phyloP scores from a whole-genome alignment of 1,140 invertebrate genomes.

The Spodoptera frugiperda region DNA sequence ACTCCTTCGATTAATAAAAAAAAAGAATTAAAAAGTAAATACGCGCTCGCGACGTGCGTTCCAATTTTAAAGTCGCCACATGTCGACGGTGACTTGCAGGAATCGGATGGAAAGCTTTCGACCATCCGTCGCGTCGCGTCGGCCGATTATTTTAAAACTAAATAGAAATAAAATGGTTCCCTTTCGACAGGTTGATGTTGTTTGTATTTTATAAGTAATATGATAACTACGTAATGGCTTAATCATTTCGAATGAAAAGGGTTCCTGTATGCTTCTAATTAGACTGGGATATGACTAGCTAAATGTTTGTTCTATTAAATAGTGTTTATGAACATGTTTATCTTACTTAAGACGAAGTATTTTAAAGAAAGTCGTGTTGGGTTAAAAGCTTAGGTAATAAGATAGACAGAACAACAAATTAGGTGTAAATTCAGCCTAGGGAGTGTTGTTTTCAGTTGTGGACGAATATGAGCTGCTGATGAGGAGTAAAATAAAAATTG shows the following conservation, averaged over 20 bases:
- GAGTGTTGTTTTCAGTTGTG: no score
- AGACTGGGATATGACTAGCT: no score
- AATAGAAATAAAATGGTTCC: slow-evolving; percentile 40
- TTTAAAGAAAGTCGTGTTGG: no score
- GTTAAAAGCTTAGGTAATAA: no score
- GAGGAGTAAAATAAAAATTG: no score
- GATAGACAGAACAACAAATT: no score
- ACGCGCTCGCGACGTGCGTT: slow-evolving; percentile 59
- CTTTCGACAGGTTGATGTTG: slow-evolving; percentile 41
- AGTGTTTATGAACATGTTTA: no score
- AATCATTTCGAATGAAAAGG: slow-evolving; percentile 13
- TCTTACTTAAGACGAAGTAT: no score
- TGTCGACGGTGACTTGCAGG: slow-evolving; percentile 77
- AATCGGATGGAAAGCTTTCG: slow-evolving; percentile 44
- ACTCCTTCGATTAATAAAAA: slow-evolving; percentile 68
- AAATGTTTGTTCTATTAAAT: no score
- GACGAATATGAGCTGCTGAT: no score
- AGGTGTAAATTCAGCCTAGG: no score
- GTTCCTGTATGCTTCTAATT: slow-evolving; percentile 9
- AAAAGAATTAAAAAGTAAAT: slow-evolving; percentile 68
- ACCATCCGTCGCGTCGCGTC: slow-evolving; percentile 37
- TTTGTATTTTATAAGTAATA: slow-evolving; percentile 42
- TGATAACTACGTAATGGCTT: slow-evolving; percentile 37
- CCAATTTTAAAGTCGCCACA: slow-evolving; percentile 75
- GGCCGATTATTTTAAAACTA: slow-evolving; percentile 45